Evolutionary conservation across 2,888 invertebrate species (phyloP).

Genomic region (Sepiola atlantica): DNA sequence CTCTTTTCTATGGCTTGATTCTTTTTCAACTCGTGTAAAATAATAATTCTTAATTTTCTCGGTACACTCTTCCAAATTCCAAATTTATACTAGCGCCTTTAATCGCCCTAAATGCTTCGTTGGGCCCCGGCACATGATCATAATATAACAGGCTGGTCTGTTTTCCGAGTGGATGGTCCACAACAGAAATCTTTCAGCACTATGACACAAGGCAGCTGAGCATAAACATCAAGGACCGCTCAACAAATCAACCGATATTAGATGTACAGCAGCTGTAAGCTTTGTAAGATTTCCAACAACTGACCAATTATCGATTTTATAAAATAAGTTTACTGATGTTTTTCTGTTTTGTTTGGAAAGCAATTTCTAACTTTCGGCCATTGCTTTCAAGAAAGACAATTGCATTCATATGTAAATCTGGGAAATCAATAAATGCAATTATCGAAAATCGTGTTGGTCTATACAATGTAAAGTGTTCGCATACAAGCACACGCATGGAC

Average conservation of each 20-base stretch:
- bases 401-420: neutral
- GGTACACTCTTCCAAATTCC: too few relatives aligned
- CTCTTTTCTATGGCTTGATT: too few relatives aligned
- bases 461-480: neutral
- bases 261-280: neutral
- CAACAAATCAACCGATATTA: neutral
- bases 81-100: too few relatives aligned
- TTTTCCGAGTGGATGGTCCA: too few relatives aligned
- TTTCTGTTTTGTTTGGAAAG: neutral
- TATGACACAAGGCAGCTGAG: too few relatives aligned
- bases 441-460: neutral
- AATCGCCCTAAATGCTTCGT: too few relatives aligned
- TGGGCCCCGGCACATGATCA: too few relatives aligned
- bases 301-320: slow-evolving; percentile 11
- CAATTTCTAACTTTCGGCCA: neutral
- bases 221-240: neutral
- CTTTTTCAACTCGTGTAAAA: too few relatives aligned
- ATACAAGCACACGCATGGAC: neutral
- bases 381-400: neutral
- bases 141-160: too few relatives aligned
- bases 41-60: too few relatives aligned
- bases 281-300: neutral
- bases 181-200: too few relatives aligned
- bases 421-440: neutral
- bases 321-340: neutral